Evolutionary conservation across 2,797 vertebrate species (phyloP), one percentile per base, ranked within the genome.

Genomic region (Columba guinea): DNA sequence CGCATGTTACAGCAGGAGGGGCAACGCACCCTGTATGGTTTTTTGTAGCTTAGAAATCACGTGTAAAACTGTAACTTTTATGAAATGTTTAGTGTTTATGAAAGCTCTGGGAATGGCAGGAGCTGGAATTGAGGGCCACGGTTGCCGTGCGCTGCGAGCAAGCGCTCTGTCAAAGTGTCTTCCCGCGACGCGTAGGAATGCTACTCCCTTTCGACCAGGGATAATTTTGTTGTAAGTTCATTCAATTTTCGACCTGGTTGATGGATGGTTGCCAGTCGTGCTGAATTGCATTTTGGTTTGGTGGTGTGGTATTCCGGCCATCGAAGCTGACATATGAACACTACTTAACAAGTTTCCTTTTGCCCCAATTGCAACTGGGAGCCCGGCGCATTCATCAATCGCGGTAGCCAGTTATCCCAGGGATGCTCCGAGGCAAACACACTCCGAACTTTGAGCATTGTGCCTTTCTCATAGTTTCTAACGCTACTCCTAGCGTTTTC

Each of bases 41-140:
- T 91, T 91, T 91, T 89, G 89, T 95, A 97, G 94, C 92, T 96
- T 87, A 83, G 89, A 93, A 96, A 96, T 96, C 94, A 92, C 9
- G 77, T 97, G 97, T 95, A 96, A 97, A 98, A 97, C 94, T 95
- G 94, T 89, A 97, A 97, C 97, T 96, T 97, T 94, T 97, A 96
- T 97, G 95, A 97, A 97, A 98, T 82, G 88, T 84, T 76, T 96
- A 96, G 97, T 97, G 97, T 98, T 98, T 98, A 97, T 96, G 97
- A 97, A 97, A 94, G 97, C 97, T 74, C 30, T n/a, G 97, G 96
- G 97, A 98, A 93, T 9, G 74, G 62, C 89, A 93, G 81, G 90
- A 74, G 64, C 81, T 83, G 89, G 68, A 76, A 82, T 15, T n/a
- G 63, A 94, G 84, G 71, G 90, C 77, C 83, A 59, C 44, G 32